Evolutionary conservation across 2,888 invertebrate genomes (phyloP), one percentile per base, ranked within the genome.

Genomic region (Fabriciana adippe): DNA sequence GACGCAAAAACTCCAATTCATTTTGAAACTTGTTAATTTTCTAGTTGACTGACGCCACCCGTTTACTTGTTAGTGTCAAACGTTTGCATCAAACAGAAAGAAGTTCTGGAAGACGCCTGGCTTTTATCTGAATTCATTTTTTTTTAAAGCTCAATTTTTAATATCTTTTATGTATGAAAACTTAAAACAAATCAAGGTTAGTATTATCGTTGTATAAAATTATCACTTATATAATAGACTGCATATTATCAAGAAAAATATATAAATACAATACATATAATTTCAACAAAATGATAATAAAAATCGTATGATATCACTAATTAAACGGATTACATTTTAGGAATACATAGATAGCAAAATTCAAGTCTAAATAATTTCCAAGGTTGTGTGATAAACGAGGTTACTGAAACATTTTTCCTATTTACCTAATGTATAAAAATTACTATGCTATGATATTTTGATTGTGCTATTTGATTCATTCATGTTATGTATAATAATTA

Each of bases 1-100:
- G 57, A 47, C 41, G 63, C 45, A 70, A 69, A 72, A 68, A 54
- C 48, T 61, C 71, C 71, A 67, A 73, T 69, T 69, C 68, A 67
- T 67, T 72, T 70, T 45, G 54, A 67, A 64, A 64, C 64, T 65
- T 65, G 71, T 73, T 70, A 71, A 76, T 74, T 76, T 74, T 74
- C 73, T 65, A 70, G 68, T 69, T 67, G 71, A 74, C 71, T 73
- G 73, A 64, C 65, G 70, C 61, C 67, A 45, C 61, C 67, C 66
- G 66, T 72, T 74, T 16, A 11, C 59, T 48, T 26, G 68, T 72
- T 69, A 35, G 66, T 62, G 64, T 54, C 55, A 60, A 69, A 56
- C 48, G 26, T 4, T 26, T 26, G 66, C 64, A 64, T 54, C 55
- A 60, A 69, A 56, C 48, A 59, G 18, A 53, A 65, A 45, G 16